These are phyloP conservation scores for Cepphus grylle DNA, from an alignment of 2,113 vertebrate species.

Conservation along the genomic window DNA sequence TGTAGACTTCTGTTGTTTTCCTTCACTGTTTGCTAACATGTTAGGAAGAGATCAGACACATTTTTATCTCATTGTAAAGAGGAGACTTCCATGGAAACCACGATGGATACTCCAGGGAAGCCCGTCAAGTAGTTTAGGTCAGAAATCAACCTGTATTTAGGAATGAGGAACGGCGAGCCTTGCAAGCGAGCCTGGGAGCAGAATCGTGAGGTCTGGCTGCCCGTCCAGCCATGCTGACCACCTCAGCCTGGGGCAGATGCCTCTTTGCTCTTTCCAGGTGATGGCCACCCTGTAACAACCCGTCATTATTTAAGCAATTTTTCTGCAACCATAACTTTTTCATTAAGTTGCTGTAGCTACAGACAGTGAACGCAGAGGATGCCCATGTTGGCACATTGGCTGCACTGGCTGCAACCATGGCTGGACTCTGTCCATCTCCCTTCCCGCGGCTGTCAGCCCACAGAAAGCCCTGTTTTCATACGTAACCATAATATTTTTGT, in stretches of 20 bases:
- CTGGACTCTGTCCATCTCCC: not conserved
- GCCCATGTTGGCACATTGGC: accelerated
- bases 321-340: not conserved
- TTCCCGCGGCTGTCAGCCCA: accelerated
- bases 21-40: not conserved
- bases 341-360: not conserved
- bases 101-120: not conserved
- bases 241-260: accelerated
- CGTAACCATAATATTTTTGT: not conserved
- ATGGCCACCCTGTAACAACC: accelerated
- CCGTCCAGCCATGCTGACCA: accelerated
- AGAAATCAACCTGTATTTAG: not conserved
- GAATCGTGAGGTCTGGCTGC: not conserved
- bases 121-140: not conserved
- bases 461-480: not conserved
- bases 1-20: not conserved
- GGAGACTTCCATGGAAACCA: not conserved
- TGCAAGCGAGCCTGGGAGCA: not conserved
- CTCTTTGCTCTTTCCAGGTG: not conserved
- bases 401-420: accelerated
- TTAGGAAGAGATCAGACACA: not conserved
- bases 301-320: not conserved
- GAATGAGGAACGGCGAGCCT: accelerated
- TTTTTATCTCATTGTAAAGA: not conserved
- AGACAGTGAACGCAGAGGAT: not conserved